A percentile compares a stretch with the other conserved stretches of the same genome.
These are phyloP conservation scores for Amblyopsis hoosieri DNA, from an alignment of 2,797 vertebrate genomes.

Conservation along the genomic window DNA sequence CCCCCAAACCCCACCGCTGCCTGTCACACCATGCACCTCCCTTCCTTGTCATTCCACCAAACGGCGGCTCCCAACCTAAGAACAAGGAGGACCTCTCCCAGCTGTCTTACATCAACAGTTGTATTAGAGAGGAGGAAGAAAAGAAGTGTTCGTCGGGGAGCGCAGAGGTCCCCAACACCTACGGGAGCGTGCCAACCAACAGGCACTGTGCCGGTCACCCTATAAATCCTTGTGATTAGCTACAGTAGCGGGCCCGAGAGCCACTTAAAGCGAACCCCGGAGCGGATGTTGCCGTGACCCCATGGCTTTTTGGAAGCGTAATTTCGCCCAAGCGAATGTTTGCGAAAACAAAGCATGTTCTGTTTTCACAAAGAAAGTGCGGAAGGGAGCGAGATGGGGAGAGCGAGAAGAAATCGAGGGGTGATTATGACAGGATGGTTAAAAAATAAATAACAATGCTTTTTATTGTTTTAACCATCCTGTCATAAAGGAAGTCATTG, in stretches of 20 bases:
- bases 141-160: constrained; percentile 25
- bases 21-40: constrained; percentile 22
- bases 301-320: constrained; percentile 41
- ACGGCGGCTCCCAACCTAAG: not conserved
- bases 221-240: constrained; percentile 72
- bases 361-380: constrained; percentile 38
- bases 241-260: constrained; percentile 62
- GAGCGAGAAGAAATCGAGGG: constrained; percentile 10
- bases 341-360: constrained; percentile 57
- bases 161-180: constrained; percentile 64
- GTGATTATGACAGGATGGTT: constrained; percentile 11
- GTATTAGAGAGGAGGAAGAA: constrained; percentile 28
- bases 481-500: no score
- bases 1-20: constrained; percentile 7
- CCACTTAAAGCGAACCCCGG: constrained; percentile 58
- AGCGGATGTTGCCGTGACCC: constrained; percentile 59
- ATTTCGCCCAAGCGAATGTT: constrained; percentile 49
- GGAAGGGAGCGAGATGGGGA: constrained; percentile 27
- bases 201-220: constrained; percentile 57
- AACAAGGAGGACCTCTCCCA: constrained; percentile 53
- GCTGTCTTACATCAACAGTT: constrained; percentile 66
- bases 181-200: constrained; percentile 59
- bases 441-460: constrained; percentile 26
- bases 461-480: constrained; percentile 7
- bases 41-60: not conserved